Percentiles rank a stretch among this genome's conserved stretches.
Conservation (phyloP, 2,797 vertebrate genomes). For the Helostoma temminkii region DNA sequence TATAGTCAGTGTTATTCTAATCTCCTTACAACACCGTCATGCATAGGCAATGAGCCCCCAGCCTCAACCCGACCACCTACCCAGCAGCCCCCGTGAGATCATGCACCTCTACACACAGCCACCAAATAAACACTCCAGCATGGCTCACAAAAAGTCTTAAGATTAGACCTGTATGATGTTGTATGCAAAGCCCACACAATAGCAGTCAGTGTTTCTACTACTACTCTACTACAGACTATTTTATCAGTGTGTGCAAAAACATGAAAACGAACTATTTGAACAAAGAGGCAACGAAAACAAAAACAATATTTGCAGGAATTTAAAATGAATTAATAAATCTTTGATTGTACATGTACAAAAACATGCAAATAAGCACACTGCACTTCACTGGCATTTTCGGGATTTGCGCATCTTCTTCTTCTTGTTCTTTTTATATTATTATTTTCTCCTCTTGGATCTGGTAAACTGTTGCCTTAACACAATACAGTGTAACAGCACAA, state of each 20-base stretch:
- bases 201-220: conserved; percentile 17
- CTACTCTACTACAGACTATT: conserved; percentile 29
- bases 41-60: conserved; percentile 95
- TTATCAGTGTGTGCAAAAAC: conserved; percentile 38
- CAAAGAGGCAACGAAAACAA: conserved; percentile 19
- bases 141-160: conserved; percentile 85
- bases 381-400: not conserved
- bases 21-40: conserved; percentile 96
- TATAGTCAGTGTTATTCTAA: conserved; percentile 99
- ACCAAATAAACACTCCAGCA: conserved; percentile 93
- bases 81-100: conserved; percentile 86
- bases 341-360: conserved; percentile 13
- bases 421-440: too few relatives aligned
- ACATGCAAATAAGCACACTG: conserved; percentile 5
- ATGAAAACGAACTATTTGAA: conserved; percentile 38
- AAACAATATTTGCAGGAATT: conserved; percentile 27
- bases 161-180: conserved; percentile 73
- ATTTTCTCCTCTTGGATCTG: too few relatives aligned
- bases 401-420: not conserved
- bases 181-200: conserved; percentile 61
- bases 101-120: conserved; percentile 83
- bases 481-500: too few relatives aligned
- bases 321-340: conserved; percentile 9
- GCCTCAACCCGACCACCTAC: conserved; percentile 77
- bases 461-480: too few relatives aligned